phyloP scores from a whole-genome alignment of 1,140 invertebrate species.

The Drosophila parvula region DNA sequence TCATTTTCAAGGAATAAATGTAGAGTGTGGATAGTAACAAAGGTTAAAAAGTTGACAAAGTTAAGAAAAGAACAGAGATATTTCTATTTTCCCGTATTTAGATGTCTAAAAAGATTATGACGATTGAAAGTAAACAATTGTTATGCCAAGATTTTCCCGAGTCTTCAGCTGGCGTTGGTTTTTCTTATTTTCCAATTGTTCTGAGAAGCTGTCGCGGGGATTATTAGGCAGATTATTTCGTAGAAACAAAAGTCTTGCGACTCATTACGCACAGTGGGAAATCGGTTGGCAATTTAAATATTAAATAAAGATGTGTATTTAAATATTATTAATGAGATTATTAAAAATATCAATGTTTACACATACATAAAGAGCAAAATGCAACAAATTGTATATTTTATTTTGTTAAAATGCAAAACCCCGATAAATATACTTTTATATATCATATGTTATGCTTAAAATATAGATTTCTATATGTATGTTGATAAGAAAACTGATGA shows the following conservation, averaged over 20 bases:
- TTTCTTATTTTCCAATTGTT: constrained; percentile 26
- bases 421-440: neutral
- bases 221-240: constrained; percentile 17
- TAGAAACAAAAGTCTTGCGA: constrained; percentile 21
- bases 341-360: neutral
- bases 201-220: constrained; percentile 31
- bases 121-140: neutral
- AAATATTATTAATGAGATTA: no score
- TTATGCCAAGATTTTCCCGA: constrained; percentile 10
- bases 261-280: constrained; percentile 11
- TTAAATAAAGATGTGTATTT: neutral
- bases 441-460: no score
- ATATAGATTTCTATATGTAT: no score
- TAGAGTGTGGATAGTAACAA: no score
- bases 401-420: neutral
- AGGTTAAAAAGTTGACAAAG: neutral
- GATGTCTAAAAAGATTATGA: neutral
- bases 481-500: no score
- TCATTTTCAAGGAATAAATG: no score
- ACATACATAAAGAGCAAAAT: no score
- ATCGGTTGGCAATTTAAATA: neutral
- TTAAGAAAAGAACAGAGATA: neutral
- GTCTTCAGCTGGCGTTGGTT: constrained; percentile 1
- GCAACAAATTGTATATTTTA: neutral
- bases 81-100: neutral